These are phyloP conservation scores for Pararge aegeria DNA, from an alignment of 1,140 invertebrate genomes.

Conservation along the genomic window DNA sequence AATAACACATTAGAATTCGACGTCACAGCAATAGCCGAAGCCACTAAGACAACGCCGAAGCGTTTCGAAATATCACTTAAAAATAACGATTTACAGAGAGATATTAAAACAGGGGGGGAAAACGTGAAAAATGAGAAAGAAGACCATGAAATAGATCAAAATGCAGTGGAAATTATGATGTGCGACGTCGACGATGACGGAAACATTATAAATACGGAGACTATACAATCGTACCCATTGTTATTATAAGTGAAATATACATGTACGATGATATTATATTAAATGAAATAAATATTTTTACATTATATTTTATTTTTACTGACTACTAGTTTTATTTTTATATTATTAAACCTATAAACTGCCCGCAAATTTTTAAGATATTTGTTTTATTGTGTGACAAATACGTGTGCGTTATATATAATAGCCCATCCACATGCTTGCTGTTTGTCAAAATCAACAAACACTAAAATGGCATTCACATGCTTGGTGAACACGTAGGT, in stretches of 20 bases:
- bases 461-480: no score
- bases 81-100: slow-evolving; percentile 19
- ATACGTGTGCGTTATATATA: no score
- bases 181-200: slow-evolving; percentile 65
- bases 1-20: slow-evolving; percentile 63
- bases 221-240: slow-evolving; percentile 37
- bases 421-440: no score
- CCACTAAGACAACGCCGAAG: slow-evolving; percentile 47
- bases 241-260: background rate
- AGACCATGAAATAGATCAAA: slow-evolving; percentile 37
- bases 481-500: no score
- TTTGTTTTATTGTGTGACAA: no score
- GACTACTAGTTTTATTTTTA: no score
- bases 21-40: slow-evolving; percentile 44
- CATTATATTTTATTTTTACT: background rate
- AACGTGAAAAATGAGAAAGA: slow-evolving; percentile 27
- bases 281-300: slow-evolving; percentile 4
- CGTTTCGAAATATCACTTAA: slow-evolving; percentile 52
- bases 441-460: no score
- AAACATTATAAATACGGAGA: slow-evolving; percentile 58
- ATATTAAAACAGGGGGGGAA: background rate
- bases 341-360: no score
- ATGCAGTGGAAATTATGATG: slow-evolving; percentile 57
- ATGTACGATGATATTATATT: background rate
- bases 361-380: no score